Base-by-base conservation (phyloP, 2,888 invertebrate species). In the Rhyacophila evoluta region DNA sequence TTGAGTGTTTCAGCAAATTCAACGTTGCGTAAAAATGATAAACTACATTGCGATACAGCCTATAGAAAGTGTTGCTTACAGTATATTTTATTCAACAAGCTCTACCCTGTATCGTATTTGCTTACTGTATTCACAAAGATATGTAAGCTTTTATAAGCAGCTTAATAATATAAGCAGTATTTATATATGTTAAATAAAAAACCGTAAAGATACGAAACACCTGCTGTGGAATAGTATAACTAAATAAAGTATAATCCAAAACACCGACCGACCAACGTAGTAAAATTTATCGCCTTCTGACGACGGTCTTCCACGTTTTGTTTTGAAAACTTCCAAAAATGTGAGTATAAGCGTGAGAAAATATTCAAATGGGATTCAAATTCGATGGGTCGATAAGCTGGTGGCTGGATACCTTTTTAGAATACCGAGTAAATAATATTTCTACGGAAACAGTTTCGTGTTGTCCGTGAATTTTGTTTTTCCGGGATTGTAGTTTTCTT, bases 351-450 rank as follows among this genome's bases (percentile, higher is more conserved):
- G 55, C 55, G 55, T 55, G 55, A 55, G 55, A 55, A 55, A 55
- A 55, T 55, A 55, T 55, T 55, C 55, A 55, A 55, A 55, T 55
- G 55, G 55, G 55, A 55, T 55, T 55, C 55, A 55, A 55, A 55
- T 55, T 55, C 55, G 19, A 55, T 55, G 55, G 55, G 55, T 55
- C 55, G 55, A 55, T 55, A 25, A 55, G 55, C 55, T 8, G 55
- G 19, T 19, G 19, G 55, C 55, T 25, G 55, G 19, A 15, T 55
- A 55, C 55, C 55, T 55, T 55, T 55, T 55, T 55, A 55, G 55
- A 6, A 55, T 55, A 19, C 25, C 19, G 55, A 25, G 55, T 55
- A 55, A 55, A 55, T 55, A 55, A 55, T 55, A 55, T 55, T 55
- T 19, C n/a, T n/a, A 19, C 19, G 15, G 55, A 10, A 19, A 55